These are phyloP conservation scores for Diaprepes abbreviatus DNA, from an alignment of 2,888 invertebrate genomes.

Conservation along the genomic window DNA sequence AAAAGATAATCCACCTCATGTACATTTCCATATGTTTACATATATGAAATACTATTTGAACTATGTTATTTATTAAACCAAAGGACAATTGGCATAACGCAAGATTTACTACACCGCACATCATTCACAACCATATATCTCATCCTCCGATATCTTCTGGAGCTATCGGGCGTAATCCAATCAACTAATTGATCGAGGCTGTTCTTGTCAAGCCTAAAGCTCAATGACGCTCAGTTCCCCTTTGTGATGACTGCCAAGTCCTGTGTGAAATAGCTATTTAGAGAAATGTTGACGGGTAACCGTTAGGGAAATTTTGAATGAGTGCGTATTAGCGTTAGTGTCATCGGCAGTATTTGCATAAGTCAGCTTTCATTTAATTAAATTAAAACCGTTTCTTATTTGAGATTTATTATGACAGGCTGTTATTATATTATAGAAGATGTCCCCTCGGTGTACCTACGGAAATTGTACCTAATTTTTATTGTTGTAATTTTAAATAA, in stretches of 20 bases:
- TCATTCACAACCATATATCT: not conserved
- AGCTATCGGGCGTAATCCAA: conserved; percentile 34
- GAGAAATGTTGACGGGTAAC: conserved; percentile 12
- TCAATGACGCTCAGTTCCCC: conserved; percentile 33
- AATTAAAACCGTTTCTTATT: not conserved
- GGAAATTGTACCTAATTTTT: no score
- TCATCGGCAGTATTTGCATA: conserved; percentile 5
- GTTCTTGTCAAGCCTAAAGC: conserved; percentile 40
- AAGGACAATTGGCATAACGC: not conserved
- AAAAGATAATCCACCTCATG: no score
- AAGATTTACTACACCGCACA: not conserved
- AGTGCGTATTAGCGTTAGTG: conserved; percentile 6
- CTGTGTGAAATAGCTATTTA: conserved; percentile 40
- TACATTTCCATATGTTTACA: no score
- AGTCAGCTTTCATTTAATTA: not conserved
- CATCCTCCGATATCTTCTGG: not conserved
- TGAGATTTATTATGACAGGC: no score
- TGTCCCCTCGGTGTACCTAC: no score
- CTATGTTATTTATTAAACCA: not conserved
- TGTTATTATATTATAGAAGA: no score
- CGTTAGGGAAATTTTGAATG: conserved; percentile 8
- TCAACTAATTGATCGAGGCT: conserved; percentile 37
- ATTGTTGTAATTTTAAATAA: no score
- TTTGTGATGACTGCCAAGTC: conserved; percentile 41
- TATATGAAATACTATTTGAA: no score